Conservation (phyloP, 2,888 invertebrate species). For the Eupithecia subumbrata region DNA sequence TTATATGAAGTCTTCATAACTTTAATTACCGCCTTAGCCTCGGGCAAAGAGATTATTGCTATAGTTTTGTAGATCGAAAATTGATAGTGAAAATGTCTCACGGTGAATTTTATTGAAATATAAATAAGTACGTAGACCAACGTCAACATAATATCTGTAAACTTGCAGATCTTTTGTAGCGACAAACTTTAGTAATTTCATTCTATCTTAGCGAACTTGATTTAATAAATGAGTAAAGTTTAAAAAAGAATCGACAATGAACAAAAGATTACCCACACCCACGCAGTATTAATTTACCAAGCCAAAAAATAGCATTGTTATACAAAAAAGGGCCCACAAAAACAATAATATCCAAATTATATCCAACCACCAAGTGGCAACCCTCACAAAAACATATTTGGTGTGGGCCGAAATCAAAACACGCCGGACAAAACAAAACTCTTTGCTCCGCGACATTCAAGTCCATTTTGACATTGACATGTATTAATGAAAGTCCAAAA, state of each 20-base stretch:
- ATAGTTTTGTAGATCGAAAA: constrained; percentile 42
- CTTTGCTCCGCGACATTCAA: constrained; percentile 52
- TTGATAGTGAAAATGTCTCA: constrained; percentile 43
- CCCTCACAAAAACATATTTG: constrained; percentile 48
- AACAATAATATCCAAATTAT: constrained; percentile 45
- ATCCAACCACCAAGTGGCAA: constrained; percentile 33
- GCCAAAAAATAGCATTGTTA: constrained; percentile 7
- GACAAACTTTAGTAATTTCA: background rate
- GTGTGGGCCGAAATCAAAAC: constrained; percentile 57
- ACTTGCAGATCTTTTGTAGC: background rate
- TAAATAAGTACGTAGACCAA: background rate
- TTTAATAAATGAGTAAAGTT: background rate
- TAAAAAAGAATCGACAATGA: background rate
- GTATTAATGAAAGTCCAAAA: constrained; percentile 70
- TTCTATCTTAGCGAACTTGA: background rate
- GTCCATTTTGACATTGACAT: constrained; percentile 62
- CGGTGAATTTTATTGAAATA: constrained; percentile 40
- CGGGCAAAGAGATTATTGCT: constrained; percentile 39
- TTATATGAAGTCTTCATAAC: constrained; percentile 56
- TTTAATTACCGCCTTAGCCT: constrained; percentile 51
- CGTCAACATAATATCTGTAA: background rate
- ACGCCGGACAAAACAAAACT: constrained; percentile 58
- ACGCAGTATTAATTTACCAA: background rate
- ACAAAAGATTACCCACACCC: background rate
- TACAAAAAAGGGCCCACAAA: constrained; percentile 25